phyloP scores from a whole-genome alignment of 1,140 invertebrate species.

The Hylaeus anthracinus region DNA sequence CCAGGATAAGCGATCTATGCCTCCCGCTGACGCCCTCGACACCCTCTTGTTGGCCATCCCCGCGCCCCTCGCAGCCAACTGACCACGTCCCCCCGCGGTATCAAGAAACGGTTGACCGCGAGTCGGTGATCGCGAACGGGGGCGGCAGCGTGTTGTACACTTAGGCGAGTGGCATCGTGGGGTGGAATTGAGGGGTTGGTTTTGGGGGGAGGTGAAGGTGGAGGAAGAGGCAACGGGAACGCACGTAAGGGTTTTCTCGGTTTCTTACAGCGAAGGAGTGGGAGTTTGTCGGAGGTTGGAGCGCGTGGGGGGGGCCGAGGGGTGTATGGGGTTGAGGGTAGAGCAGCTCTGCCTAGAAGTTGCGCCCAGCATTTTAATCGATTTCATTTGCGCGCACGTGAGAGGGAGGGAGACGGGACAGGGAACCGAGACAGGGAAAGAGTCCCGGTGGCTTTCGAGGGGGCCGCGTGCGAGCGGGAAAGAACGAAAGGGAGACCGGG shows the following conservation, averaged over 20 bases:
- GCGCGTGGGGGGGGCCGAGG: slow-evolving; percentile 47
- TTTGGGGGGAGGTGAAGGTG: slow-evolving; percentile 22
- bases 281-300: slow-evolving; percentile 63
- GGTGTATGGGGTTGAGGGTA: slow-evolving; percentile 53
- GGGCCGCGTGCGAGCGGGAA: slow-evolving; percentile 42
- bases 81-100: not conserved
- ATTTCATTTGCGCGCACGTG: slow-evolving; percentile 81
- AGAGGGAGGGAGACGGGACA: slow-evolving; percentile 56
- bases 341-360: slow-evolving; percentile 76
- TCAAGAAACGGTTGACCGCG: not conserved
- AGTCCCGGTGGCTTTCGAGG: slow-evolving; percentile 2
- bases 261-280: slow-evolving; percentile 75
- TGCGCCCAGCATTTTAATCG: slow-evolving; percentile 81
- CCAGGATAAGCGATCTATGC: no score
- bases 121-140: slow-evolving; percentile 18
- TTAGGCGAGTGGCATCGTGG: slow-evolving; percentile 10
- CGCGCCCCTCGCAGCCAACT: no score
- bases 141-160: not conserved
- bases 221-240: slow-evolving; percentile 63
- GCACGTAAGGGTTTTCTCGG: slow-evolving; percentile 78
- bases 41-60: no score
- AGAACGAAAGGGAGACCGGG: slow-evolving; percentile 62
- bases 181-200: not conserved
- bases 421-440: slow-evolving; percentile 67
- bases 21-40: no score